These are phyloP conservation scores for Drosophila persimilis DNA, from an alignment of 1,140 invertebrate species.

Conservation along the genomic window DNA sequence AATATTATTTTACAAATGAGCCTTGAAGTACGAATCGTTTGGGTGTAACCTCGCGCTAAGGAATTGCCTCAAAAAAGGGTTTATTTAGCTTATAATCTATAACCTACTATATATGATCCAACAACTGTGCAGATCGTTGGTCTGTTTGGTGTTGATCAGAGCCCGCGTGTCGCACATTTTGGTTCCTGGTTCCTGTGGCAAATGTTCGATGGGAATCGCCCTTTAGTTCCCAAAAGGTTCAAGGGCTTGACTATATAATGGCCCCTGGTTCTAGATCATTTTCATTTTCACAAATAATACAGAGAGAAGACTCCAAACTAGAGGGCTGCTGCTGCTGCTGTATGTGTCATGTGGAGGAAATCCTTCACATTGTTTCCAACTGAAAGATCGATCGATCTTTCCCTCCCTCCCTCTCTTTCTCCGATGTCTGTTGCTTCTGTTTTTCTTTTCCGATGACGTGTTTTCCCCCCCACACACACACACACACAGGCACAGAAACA, in stretches of 20 bases:
- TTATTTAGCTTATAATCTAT: neutral
- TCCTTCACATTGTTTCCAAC: slow-evolving; percentile 42
- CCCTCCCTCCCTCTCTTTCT: too few relatives aligned
- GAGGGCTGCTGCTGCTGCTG: neutral
- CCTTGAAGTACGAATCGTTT: too few relatives aligned
- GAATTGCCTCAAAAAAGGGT: too few relatives aligned
- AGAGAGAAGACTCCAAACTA: neutral
- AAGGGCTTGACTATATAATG: neutral
- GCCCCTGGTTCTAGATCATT: slow-evolving; percentile 6
- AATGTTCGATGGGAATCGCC: neutral
- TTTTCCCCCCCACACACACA: slow-evolving; percentile 32
- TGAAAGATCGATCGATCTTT: slow-evolving; percentile 5
- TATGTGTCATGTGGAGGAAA: slow-evolving; percentile 12
- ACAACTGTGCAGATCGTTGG: slow-evolving; percentile 77
- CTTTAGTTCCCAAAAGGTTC: neutral
- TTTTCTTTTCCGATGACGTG: slow-evolving; percentile 57
- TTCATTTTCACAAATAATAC: neutral
- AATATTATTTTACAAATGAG: too few relatives aligned
- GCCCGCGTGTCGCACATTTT: slow-evolving; percentile 78
- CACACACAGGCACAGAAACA: slow-evolving; percentile 22
- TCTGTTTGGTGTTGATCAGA: slow-evolving; percentile 69
- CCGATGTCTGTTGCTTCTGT: slow-evolving; percentile 19
- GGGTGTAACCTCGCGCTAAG: too few relatives aligned
- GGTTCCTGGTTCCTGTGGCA: neutral
- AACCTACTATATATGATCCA: slow-evolving; percentile 82